Conservation (phyloP, 2,797 vertebrate genomes). For the Xerus rutilus region DNA sequence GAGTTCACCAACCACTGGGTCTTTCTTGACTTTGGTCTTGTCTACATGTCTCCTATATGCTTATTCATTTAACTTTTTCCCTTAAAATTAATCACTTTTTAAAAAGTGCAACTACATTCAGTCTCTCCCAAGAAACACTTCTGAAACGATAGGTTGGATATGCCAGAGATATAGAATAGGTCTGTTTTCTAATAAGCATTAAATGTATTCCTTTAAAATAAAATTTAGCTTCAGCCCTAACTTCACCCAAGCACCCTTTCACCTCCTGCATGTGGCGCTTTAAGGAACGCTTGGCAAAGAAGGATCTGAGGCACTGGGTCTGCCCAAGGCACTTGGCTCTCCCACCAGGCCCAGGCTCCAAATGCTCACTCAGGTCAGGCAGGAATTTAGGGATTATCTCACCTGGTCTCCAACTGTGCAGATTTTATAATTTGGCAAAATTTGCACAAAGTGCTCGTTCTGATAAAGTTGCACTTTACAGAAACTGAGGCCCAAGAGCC, state of each 20-base stretch:
- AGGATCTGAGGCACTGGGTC: neutral
- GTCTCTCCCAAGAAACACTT: neutral
- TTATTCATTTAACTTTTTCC: neutral
- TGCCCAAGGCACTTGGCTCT: rapidly evolving
- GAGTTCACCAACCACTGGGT: neutral
- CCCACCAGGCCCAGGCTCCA: neutral
- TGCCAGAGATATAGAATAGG: neutral
- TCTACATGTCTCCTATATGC: neutral
- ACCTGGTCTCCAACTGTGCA: neutral
- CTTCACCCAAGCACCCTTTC: neutral
- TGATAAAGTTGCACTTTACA: neutral
- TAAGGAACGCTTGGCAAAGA: neutral
- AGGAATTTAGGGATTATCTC: neutral
- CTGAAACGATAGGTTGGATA: neutral
- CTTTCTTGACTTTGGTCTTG: neutral
- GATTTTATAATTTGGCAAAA: neutral
- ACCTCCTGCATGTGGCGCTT: rapidly evolving
- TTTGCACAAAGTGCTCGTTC: neutral
- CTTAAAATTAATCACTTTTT: neutral
- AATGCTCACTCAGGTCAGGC: rapidly evolving
- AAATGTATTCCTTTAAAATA: neutral
- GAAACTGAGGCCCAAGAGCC: neutral
- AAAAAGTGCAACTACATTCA: neutral
- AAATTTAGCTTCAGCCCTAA: neutral
- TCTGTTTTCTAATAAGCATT: neutral